Percentiles rank a stretch among this genome's conserved stretches.
Conservation (phyloP, 2,797 vertebrate species). For the Aeoliscus strigatus region DNA sequence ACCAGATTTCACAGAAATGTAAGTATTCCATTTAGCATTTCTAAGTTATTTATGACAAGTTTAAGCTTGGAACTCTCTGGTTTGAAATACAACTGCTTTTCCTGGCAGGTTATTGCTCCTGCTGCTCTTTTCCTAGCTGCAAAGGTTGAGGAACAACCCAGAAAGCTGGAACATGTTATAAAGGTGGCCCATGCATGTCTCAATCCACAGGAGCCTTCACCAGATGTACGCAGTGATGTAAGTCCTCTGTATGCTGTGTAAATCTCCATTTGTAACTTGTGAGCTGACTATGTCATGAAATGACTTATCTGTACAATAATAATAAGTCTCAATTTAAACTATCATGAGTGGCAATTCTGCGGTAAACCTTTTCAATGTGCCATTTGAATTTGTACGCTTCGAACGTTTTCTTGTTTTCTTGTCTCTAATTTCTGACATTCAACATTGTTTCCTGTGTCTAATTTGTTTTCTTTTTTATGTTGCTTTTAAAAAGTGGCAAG, state of each 20-base stretch:
- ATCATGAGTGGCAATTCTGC: neutral
- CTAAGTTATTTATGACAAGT: no score
- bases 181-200: slow-evolving; percentile 91
- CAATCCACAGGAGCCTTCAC: slow-evolving; percentile 84
- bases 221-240: slow-evolving; percentile 88
- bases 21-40: slow-evolving; percentile 70
- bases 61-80: no score
- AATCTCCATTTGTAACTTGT: neutral
- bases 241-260: slow-evolving; percentile 27
- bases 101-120: slow-evolving; percentile 79
- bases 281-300: neutral
- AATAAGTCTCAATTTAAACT: neutral
- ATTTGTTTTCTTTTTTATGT: neutral
- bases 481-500: neutral
- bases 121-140: slow-evolving; percentile 90
- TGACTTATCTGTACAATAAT: neutral
- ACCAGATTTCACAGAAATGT: slow-evolving; percentile 90
- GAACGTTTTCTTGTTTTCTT: neutral
- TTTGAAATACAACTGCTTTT: neutral
- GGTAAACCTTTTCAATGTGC: neutral
- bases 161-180: slow-evolving; percentile 91
- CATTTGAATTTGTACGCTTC: neutral
- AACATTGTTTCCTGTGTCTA: slow-evolving; percentile 1
- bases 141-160: slow-evolving; percentile 93
- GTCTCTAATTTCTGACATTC: slow-evolving; percentile 2